Evolutionary conservation across 2,797 vertebrate genomes (phyloP).

Genomic region (Oceanodroma leucorhoa): DNA sequence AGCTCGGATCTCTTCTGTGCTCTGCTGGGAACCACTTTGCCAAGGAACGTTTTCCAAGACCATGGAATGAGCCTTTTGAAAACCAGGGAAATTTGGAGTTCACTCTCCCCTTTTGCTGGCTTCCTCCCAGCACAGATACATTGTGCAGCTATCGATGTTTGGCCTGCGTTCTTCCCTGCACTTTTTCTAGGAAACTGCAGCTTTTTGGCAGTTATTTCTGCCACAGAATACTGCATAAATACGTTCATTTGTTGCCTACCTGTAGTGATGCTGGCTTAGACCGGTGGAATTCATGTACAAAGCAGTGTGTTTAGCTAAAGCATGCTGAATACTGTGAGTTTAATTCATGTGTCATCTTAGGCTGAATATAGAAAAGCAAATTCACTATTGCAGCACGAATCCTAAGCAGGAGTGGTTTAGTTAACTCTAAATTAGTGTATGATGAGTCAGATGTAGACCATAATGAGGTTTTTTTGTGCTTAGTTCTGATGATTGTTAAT

Average conservation of each 20-base stretch:
- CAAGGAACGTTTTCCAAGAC: background rate
- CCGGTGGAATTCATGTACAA: background rate
- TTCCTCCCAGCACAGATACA: background rate
- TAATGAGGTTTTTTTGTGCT: background rate
- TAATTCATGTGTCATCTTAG: background rate
- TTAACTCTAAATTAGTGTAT: background rate
- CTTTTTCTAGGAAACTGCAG: background rate
- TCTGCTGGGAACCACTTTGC: background rate
- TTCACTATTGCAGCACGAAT: background rate
- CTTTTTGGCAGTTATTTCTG: background rate
- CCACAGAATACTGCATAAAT: background rate
- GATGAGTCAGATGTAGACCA: background rate
- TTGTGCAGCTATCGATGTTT: background rate
- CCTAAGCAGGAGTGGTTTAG: background rate
- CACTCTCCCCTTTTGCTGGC: background rate
- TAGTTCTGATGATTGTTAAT: background rate
- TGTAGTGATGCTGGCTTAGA: background rate
- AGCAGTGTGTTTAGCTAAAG: background rate
- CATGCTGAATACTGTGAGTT: background rate
- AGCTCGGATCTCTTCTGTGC: fast-evolving
- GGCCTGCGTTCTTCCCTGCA: background rate
- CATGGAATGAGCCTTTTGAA: background rate
- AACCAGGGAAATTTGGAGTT: background rate
- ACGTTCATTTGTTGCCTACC: background rate
- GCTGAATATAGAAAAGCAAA: background rate